Percentiles rank a stretch among this genome's conserved stretches.
phyloP scores from a whole-genome alignment of 1,140 invertebrate genomes.

The Coboldia fuscipes region DNA sequence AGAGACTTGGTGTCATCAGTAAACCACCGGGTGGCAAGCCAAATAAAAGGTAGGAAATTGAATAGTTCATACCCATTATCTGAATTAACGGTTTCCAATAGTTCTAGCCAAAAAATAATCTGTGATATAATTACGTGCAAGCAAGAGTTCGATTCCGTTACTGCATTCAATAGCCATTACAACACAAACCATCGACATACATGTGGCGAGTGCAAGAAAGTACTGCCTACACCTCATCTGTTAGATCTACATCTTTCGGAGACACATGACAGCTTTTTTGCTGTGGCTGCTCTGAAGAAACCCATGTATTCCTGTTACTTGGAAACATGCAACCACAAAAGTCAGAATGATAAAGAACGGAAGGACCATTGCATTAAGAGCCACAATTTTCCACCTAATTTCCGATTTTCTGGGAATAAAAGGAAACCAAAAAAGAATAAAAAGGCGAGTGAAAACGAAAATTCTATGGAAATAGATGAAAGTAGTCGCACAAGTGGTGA shows the following conservation, averaged over 20 bases:
- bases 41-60: too few species aligned
- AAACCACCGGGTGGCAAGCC: too few species aligned
- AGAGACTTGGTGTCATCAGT: too few species aligned
- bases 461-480: neutral
- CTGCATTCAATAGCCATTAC: neutral
- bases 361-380: slow-evolving; percentile 32
- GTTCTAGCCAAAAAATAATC: too few species aligned
- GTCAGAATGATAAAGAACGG: slow-evolving; percentile 26
- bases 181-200: neutral
- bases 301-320: slow-evolving; percentile 41
- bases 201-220: slow-evolving; percentile 26
- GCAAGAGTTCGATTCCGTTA: neutral
- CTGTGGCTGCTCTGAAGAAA: slow-evolving; percentile 30
- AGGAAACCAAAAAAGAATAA: slow-evolving; percentile 5
- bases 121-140: neutral
- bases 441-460: neutral
- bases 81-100: too few species aligned
- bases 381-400: slow-evolving; percentile 42
- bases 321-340: slow-evolving; percentile 35
- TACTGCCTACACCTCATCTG: slow-evolving; percentile 34
- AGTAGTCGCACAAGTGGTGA: too few species aligned
- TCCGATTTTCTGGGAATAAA: slow-evolving; percentile 25
- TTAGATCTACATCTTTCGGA: slow-evolving; percentile 48
- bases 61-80: too few species aligned
- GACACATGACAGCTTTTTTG: slow-evolving; percentile 44